phyloP scores from a whole-genome alignment of 2,113 vertebrate genomes.

The Ranitomeya imitator region DNA sequence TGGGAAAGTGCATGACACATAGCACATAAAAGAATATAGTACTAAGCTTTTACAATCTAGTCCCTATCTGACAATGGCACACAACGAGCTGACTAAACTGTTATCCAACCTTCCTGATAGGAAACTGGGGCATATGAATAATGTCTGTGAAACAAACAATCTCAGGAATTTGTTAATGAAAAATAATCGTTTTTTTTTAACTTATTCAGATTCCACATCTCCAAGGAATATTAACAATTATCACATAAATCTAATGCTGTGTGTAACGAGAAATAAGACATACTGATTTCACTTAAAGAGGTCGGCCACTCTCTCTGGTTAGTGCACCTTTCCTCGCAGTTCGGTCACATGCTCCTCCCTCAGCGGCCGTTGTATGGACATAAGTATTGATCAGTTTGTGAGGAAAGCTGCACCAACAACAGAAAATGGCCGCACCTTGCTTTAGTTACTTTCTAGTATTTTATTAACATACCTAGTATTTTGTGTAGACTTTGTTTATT shows the following conservation, averaged over 20 bases:
- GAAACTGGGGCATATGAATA: background rate
- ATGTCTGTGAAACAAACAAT: background rate
- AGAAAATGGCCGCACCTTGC: background rate
- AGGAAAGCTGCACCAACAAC: too few species aligned
- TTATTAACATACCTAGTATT: background rate
- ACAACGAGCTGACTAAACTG: constrained; percentile 34
- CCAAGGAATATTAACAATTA: background rate
- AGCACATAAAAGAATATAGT: background rate
- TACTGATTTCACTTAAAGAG: too few species aligned
- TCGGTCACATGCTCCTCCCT: too few species aligned
- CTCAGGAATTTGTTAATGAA: background rate
- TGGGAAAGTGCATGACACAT: background rate
- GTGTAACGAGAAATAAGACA: background rate
- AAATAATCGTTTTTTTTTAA: background rate
- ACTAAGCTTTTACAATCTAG: background rate
- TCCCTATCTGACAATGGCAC: constrained; percentile 1
- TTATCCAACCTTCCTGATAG: constrained; percentile 43
- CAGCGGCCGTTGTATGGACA: too few species aligned
- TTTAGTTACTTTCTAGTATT: background rate
- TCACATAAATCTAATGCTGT: background rate
- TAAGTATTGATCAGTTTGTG: too few species aligned
- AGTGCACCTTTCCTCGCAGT: too few species aligned
- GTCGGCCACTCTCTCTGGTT: too few species aligned
- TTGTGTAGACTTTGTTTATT: background rate
- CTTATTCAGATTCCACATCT: background rate